A percentile compares a stretch with the other conserved stretches of the same genome.
These are phyloP conservation scores for Stenopsyche tienmushanensis DNA, from an alignment of 1,140 invertebrate genomes.

Conservation along the genomic window DNA sequence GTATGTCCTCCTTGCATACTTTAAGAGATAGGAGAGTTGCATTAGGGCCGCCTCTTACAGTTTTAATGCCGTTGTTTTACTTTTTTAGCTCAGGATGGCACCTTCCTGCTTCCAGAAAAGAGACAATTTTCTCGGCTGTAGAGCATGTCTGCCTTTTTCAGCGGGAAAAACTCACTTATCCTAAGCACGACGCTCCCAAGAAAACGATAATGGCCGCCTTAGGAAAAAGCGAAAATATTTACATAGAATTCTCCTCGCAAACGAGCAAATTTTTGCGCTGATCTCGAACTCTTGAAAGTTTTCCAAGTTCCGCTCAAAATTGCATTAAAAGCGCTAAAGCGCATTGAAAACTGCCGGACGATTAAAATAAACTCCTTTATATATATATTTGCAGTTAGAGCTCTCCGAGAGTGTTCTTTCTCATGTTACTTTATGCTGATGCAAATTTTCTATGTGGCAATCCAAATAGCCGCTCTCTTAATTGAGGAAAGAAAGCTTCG, in stretches of 20 bases:
- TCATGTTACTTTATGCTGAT: too few species aligned
- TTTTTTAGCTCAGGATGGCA: not conserved
- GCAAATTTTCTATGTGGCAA: too few species aligned
- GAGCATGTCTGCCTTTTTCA: not conserved
- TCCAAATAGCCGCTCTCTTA: too few species aligned
- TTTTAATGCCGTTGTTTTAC: slow-evolving; percentile 14
- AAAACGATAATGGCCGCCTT: slow-evolving; percentile 34
- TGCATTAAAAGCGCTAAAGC: not conserved
- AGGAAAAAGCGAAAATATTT: slow-evolving; percentile 36
- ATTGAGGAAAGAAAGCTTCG: too few species aligned
- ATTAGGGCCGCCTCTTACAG: not conserved
- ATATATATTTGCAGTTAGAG: too few species aligned
- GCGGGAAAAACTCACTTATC: slow-evolving; percentile 37
- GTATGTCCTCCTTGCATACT: too few species aligned
- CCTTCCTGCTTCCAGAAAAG: not conserved
- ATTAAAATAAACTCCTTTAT: not conserved
- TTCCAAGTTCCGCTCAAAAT: not conserved
- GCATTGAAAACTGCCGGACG: not conserved
- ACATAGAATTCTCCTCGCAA: slow-evolving; percentile 14
- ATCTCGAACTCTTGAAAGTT: not conserved
- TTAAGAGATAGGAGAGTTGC: not conserved
- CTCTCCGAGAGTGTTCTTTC: too few species aligned
- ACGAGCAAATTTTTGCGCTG: slow-evolving; percentile 4
- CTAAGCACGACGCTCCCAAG: slow-evolving; percentile 15
- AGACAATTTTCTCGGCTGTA: slow-evolving; percentile 9